These are phyloP conservation scores for Cotesia typhae DNA, from an alignment of 1,140 invertebrate species.

Conservation along the genomic window DNA sequence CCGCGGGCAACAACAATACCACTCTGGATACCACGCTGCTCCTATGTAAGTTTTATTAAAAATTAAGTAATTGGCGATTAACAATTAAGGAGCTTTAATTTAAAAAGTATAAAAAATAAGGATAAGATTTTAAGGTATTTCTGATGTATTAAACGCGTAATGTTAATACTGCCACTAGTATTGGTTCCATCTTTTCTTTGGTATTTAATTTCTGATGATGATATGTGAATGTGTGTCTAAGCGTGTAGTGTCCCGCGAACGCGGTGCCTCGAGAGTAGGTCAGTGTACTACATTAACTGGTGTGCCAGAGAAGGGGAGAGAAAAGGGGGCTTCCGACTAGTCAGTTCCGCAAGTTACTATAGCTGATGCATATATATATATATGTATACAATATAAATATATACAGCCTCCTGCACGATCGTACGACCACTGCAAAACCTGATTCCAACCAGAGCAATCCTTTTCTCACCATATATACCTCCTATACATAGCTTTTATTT, in stretches of 20 bases:
- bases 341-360: slow-evolving; percentile 60
- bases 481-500: no score
- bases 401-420: slow-evolving; percentile 42
- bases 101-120: neutral
- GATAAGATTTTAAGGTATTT: neutral
- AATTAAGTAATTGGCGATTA: slow-evolving; percentile 8
- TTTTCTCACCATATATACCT: slow-evolving; percentile 26
- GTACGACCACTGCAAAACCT: slow-evolving; percentile 41
- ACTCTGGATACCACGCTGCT: slow-evolving; percentile 67
- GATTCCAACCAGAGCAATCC: slow-evolving; percentile 15
- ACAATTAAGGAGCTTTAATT: neutral
- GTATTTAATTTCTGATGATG: neutral
- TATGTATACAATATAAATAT: slow-evolving; percentile 1
- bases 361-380: no score
- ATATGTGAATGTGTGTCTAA: no score
- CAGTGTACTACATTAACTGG: slow-evolving; percentile 66
- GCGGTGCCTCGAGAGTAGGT: slow-evolving; percentile 60
- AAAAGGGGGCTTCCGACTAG: slow-evolving; percentile 58
- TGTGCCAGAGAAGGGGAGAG: slow-evolving; percentile 42
- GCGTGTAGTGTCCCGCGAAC: slow-evolving; percentile 25
- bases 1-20: slow-evolving; percentile 58
- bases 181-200: no score
- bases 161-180: no score
- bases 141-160: neutral
- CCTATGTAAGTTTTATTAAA: slow-evolving; percentile 58